Evolutionary conservation across 64 coral and sea anemone species (phyloP).

Genomic region (Platygyra sinensis): DNA sequence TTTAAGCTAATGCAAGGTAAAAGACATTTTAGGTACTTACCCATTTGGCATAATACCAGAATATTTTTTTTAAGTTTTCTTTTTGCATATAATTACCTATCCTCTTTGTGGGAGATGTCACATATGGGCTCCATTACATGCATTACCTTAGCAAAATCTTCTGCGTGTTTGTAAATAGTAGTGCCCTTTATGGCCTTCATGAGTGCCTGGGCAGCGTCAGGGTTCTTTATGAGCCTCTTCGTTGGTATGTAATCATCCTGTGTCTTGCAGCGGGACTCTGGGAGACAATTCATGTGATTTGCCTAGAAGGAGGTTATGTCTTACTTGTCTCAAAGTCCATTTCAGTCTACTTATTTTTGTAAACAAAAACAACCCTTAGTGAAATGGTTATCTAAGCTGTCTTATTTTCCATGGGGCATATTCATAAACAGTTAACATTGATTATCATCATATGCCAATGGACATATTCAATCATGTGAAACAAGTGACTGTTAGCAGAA

Average conservation of each 20-base stretch:
- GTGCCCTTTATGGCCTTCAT: constrained; percentile 14
- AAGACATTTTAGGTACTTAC: too few relatives aligned
- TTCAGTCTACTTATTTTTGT: background rate
- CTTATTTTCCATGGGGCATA: too few relatives aligned
- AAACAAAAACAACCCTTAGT: too few relatives aligned
- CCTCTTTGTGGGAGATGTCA: too few relatives aligned
- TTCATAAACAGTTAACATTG: too few relatives aligned
- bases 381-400: too few relatives aligned
- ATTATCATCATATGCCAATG: too few relatives aligned
- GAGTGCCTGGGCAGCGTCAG: constrained; percentile 22
- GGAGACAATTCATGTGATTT: constrained; percentile 5
- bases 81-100: too few relatives aligned
- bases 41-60: background rate
- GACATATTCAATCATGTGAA: too few relatives aligned
- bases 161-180: constrained; percentile 28
- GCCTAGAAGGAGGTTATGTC: background rate
- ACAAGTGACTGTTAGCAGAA: too few relatives aligned
- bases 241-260: constrained; percentile 30
- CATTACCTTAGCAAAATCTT: constrained; percentile 41
- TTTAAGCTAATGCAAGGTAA: too few relatives aligned
- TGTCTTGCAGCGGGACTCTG: constrained; percentile 18
- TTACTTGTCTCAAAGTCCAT: background rate
- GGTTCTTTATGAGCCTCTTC: background rate
- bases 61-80: background rate
- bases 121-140: background rate